phyloP scores from a whole-genome alignment of 2,113 vertebrate genomes.

The Albula goreensis region DNA sequence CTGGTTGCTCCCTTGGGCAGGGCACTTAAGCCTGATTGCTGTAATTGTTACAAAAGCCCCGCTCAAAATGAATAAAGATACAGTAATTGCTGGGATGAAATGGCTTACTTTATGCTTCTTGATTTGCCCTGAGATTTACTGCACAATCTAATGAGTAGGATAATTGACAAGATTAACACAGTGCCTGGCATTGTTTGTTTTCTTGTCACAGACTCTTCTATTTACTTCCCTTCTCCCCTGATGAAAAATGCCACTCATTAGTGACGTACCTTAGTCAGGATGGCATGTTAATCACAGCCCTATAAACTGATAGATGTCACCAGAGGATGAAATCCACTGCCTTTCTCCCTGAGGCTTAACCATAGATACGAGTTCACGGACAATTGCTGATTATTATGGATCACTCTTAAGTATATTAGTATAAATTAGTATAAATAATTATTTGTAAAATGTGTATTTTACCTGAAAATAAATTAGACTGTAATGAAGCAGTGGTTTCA shows the following conservation, averaged over 20 bases:
- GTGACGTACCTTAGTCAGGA: background rate
- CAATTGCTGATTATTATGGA: too few relatives aligned
- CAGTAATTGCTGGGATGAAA: conserved; percentile 17
- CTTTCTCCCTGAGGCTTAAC: background rate
- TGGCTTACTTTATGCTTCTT: background rate
- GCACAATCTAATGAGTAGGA: conserved; percentile 15
- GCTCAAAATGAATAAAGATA: conserved; percentile 10
- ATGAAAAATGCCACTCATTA: background rate
- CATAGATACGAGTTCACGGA: too few relatives aligned
- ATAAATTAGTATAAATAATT: too few relatives aligned
- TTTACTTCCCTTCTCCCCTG: background rate
- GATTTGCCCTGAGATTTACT: conserved; percentile 25
- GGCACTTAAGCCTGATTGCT: background rate
- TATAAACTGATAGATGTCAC: background rate
- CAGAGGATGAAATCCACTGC: background rate
- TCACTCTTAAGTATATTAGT: too few relatives aligned
- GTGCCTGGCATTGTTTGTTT: background rate
- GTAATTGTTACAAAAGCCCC: background rate
- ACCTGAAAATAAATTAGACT: too few relatives aligned
- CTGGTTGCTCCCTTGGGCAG: background rate
- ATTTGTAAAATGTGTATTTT: too few relatives aligned
- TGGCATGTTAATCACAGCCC: conserved; percentile 3
- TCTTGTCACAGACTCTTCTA: background rate
- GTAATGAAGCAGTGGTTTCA: too few relatives aligned
- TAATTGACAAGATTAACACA: conserved; percentile 20